Percentiles rank a stretch among this genome's conserved stretches.
Evolutionary conservation across 2,113 vertebrate genomes (phyloP).

Genomic region (Hylia prasina): DNA sequence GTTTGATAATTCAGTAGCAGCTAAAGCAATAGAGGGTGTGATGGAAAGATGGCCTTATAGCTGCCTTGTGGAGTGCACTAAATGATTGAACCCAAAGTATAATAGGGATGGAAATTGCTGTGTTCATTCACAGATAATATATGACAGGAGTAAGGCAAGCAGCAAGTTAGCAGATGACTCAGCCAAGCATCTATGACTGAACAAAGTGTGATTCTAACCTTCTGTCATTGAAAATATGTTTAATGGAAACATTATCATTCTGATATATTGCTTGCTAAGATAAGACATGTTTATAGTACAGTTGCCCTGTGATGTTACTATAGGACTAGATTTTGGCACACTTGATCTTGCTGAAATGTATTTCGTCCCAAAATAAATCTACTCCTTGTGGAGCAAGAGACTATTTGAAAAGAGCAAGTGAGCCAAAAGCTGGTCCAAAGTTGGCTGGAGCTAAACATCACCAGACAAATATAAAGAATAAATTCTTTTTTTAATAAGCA

Average conservation of each 20-base stretch:
- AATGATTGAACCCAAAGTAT: constrained; percentile 42
- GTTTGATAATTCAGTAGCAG: constrained; percentile 42
- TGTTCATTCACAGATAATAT: constrained; percentile 58
- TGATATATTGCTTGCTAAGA: constrained; percentile 59
- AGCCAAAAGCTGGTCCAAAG: not conserved
- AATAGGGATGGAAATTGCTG: constrained; percentile 53
- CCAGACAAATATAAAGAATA: not conserved
- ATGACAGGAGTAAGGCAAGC: constrained; percentile 54
- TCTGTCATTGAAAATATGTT: constrained; percentile 67
- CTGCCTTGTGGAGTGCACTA: constrained; percentile 16
- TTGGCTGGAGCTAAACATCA: not conserved
- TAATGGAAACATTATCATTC: constrained; percentile 62
- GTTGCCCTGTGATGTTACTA: not conserved
- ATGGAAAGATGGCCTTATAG: constrained; percentile 28
- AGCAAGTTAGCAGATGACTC: constrained; percentile 57
- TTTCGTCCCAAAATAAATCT: constrained; percentile 4
- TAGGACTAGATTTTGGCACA: constrained; percentile 24
- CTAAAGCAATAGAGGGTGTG: constrained; percentile 45
- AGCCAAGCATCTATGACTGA: constrained; percentile 58
- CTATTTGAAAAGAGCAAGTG: not conserved
- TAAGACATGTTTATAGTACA: constrained; percentile 46
- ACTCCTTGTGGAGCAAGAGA: not conserved
- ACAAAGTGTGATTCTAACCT: constrained; percentile 67
- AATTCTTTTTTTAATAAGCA: not conserved
- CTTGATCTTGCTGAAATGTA: not conserved